Evolutionary conservation across 2,888 invertebrate genomes (phyloP).

Genomic region (Dicycla oo): DNA sequence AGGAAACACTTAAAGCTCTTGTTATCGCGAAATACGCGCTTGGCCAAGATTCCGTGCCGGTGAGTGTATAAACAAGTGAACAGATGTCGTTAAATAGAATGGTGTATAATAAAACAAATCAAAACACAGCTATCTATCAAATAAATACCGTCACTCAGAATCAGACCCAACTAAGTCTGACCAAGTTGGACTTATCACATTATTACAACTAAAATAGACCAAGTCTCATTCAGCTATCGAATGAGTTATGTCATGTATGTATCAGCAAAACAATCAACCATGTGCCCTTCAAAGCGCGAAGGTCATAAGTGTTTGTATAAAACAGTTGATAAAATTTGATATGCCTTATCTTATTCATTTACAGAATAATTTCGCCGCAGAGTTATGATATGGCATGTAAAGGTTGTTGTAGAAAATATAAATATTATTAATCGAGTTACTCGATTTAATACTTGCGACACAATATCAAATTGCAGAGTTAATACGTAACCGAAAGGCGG

Average conservation of each 20-base stretch:
- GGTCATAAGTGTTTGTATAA: constrained; percentile 71
- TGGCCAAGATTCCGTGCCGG: too few species aligned
- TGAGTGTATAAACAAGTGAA: constrained; percentile 22
- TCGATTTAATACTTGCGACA: background rate
- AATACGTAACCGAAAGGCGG: constrained; percentile 8
- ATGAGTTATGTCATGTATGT: constrained; percentile 45
- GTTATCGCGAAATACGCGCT: too few species aligned
- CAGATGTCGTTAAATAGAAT: constrained; percentile 3
- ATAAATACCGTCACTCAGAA: constrained; percentile 29
- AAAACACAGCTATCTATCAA: constrained; percentile 22
- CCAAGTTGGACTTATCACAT: constrained; percentile 32
- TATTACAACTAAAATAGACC: constrained; percentile 22
- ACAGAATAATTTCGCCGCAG: constrained; percentile 38
- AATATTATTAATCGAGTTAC: background rate
- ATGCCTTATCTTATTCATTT: constrained; percentile 59
- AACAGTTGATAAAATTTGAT: constrained; percentile 63
- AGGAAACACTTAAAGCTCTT: too few species aligned
- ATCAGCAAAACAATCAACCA: constrained; percentile 51
- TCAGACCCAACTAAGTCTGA: constrained; percentile 12
- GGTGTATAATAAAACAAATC: constrained; percentile 21
- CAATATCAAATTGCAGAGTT: background rate
- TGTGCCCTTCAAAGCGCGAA: constrained; percentile 72
- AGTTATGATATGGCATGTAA: constrained; percentile 28
- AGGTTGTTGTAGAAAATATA: constrained; percentile 24
- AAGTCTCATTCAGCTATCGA: constrained; percentile 32